Evolutionary conservation across 2,888 invertebrate genomes (phyloP), one percentile per base, ranked within the genome.

Genomic region (Trachelus stipa): DNA sequence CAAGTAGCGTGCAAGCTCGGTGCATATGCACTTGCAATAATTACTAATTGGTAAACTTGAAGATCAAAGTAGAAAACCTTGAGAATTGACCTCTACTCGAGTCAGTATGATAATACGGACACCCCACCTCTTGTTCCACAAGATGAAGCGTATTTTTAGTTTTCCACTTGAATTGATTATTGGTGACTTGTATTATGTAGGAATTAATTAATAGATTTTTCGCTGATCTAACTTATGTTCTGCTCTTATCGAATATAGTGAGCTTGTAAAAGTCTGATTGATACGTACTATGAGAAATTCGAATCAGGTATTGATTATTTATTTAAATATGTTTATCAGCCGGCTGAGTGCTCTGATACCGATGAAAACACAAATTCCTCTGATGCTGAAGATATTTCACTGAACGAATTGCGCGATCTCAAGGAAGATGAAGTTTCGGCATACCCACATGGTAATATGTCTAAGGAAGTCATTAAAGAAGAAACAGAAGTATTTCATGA

Each of bases 391-490:
- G 79, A 80, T 15, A 69, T 84, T 35, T 81, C 84, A 30, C 56
- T 74, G 34, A 78, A 75, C 11, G 86, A 86, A 78, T 35, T 84
- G 4, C 77, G 81, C 68, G 83, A 85, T 11, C 23, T 86, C 31
- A 77, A 76, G 3, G 37, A 76, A 56, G 77, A 79, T 56, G 71
- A 74, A 0, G 69, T 69, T 56, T n/a, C 15, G 68, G 56, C 33
- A 34, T 73, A 12, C 68, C 23, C 23, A 33, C 73, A 12, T 30
- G 78, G 4, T 56, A 9, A 56, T 23, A 23, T 56, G 56, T 56
- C 76, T n/a, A 15, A 40, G 12, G 71, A 79, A 37, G 71, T 76
- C 33, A 76, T 79, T 11, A 71, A 69, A 15, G 80, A 79, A 68
- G 79, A 80, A 30, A 35, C 79, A 31, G 79, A 76, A 34, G 74